Evolutionary conservation across 2,113 vertebrate species (phyloP).

Genomic region (Erythrolamprus reginae): DNA sequence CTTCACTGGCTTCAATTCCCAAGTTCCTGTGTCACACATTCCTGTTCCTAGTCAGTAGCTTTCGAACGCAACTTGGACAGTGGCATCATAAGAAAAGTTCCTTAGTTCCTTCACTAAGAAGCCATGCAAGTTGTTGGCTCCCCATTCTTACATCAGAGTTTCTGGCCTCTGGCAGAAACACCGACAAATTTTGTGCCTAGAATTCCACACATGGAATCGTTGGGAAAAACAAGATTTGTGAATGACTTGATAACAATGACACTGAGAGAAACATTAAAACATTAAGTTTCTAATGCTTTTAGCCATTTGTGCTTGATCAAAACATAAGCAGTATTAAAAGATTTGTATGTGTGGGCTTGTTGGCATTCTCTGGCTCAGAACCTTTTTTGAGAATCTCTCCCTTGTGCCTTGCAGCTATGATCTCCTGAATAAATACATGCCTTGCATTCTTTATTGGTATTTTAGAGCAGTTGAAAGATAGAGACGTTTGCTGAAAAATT

Average conservation of each 20-base stretch:
- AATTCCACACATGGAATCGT: neutral
- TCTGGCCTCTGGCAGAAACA: neutral
- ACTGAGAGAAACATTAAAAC: neutral
- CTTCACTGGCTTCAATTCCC: too few species aligned
- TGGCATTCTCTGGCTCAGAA: neutral
- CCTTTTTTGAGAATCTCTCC: neutral
- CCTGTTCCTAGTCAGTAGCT: too few species aligned
- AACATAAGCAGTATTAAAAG: neutral
- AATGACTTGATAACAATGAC: neutral
- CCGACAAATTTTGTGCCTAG: neutral
- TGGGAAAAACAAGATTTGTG: neutral
- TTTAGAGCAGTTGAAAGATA: constrained; percentile 20
- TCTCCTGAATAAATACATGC: neutral
- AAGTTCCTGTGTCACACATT: too few species aligned
- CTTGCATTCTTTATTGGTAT: constrained; percentile 17
- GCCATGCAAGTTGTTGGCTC: neutral
- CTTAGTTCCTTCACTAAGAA: neutral
- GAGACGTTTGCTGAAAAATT: neutral
- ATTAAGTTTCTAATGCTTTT: neutral
- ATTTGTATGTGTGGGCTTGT: neutral
- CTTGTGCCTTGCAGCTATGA: neutral
- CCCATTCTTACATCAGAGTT: neutral
- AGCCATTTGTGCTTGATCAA: neutral
- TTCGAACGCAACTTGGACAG: too few species aligned
- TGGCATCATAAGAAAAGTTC: neutral